phyloP scores from a whole-genome alignment of 2,113 vertebrate genomes.

The Tauraco erythrolophus region DNA sequence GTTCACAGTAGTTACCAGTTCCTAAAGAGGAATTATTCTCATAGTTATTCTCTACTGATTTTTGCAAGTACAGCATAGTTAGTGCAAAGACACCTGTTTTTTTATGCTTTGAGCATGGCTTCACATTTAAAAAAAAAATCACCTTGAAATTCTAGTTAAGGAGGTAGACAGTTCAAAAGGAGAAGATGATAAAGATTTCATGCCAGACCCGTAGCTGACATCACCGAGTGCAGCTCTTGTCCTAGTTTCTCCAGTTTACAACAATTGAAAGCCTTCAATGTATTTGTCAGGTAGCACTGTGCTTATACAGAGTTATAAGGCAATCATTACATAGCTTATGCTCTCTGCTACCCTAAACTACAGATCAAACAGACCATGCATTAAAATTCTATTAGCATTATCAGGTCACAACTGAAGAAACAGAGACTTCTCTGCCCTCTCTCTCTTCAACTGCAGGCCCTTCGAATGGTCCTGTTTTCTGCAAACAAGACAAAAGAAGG shows the following conservation, averaged over 20 bases:
- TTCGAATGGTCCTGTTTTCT: slow-evolving; percentile 8
- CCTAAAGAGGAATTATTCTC: neutral
- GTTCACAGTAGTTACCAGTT: neutral
- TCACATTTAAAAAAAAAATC: neutral
- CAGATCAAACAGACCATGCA: neutral
- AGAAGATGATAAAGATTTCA: neutral
- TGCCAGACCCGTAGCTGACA: neutral
- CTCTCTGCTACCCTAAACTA: neutral
- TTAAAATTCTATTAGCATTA: neutral
- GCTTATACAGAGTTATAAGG: neutral
- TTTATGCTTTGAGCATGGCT: neutral
- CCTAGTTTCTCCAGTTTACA: neutral
- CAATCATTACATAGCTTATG: neutral
- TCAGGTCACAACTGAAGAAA: neutral
- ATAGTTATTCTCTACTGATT: neutral
- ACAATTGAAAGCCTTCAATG: neutral
- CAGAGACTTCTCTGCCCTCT: neutral
- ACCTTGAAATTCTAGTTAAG: neutral
- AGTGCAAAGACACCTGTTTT: neutral
- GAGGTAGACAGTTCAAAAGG: neutral
- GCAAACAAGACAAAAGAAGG: slow-evolving; percentile 43
- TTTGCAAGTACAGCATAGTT: neutral
- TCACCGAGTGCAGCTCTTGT: neutral
- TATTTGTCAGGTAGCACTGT: neutral
- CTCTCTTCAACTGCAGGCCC: neutral